These are phyloP conservation scores for Drosophila tanythrix DNA, from an alignment of 2,888 invertebrate species.

Conservation along the genomic window DNA sequence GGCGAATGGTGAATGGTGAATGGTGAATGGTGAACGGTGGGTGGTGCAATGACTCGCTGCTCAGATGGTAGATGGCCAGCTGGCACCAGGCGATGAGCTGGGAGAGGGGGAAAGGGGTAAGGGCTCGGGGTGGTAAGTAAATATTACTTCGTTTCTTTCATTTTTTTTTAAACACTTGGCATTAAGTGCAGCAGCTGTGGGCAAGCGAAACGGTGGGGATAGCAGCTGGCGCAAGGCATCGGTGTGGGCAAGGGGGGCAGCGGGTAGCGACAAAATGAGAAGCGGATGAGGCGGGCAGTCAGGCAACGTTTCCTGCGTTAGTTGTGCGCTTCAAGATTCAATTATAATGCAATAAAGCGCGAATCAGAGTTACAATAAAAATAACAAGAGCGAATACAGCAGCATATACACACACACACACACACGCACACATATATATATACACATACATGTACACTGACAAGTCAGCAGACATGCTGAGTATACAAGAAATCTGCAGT, in stretches of 20 bases:
- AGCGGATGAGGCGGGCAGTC: slow-evolving; percentile 58
- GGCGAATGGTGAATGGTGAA: slow-evolving; percentile 22
- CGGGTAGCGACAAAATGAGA: slow-evolving; percentile 14
- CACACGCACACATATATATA: slow-evolving; percentile 2
- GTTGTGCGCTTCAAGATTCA: slow-evolving; percentile 82
- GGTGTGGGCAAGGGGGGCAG: slow-evolving; percentile 2
- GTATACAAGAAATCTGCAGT: slow-evolving; percentile 50
- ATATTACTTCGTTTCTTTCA: slow-evolving; percentile 63
- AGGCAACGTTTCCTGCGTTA: slow-evolving; percentile 79
- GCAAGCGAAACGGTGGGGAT: slow-evolving; percentile 26
- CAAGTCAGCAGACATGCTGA: slow-evolving; percentile 47
- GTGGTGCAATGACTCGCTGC: slow-evolving; percentile 17
- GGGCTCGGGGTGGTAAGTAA: slow-evolving; percentile 56
- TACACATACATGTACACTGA: slow-evolving; percentile 7
- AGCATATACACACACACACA: slow-evolving; percentile 23
- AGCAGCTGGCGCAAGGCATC: slow-evolving; percentile 56
- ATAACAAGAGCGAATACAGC: slow-evolving; percentile 65
- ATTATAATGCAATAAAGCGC: slow-evolving; percentile 84
- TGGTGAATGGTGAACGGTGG: slow-evolving; percentile 16
- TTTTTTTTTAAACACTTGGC: slow-evolving; percentile 73
- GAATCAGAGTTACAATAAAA: slow-evolving; percentile 81
- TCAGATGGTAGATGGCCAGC: slow-evolving; percentile 24
- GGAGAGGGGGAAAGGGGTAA: not conserved
- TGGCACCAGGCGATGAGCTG: not conserved
- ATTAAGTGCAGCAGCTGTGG: slow-evolving; percentile 77